Base-by-base conservation (phyloP, 2,797 vertebrate genomes). In the Acomys russatus region DNA sequence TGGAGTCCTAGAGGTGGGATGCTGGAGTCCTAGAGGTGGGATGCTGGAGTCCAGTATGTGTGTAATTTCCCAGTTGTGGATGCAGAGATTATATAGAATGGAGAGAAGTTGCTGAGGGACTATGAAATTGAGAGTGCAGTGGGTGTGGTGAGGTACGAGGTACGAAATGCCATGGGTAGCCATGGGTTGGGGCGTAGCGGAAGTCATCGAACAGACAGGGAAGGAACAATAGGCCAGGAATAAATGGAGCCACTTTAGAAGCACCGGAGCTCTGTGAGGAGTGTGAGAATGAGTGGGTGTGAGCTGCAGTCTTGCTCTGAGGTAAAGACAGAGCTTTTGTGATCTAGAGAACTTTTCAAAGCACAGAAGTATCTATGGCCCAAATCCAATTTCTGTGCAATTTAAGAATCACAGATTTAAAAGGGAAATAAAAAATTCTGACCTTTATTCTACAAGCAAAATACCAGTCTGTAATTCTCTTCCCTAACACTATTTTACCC, bases 371-470 rank as follows among this genome's bases (percentile, higher is more conserved):
- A 14, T 0, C n/a, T 23, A 28, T 1, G 7, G 11, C 71, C 9
- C 54, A 93, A 54, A 59, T 94, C 49, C 30, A 25, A 6, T 71
- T 92, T 71, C n/a, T 54, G 61, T 89, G 25, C 20, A 73, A 88
- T 85, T 92, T 51, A 73, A 88, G 93, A 63, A 77, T 56, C 59
- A 88, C 7, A 71, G 30, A 74, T 92, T 85, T 54, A 25, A n/a
- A 9, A 18, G 18, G 73, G 38, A 44, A 49, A 22, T 49, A 49
- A 38, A 28, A 9, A 22, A 6, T 71, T 30, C 38, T 84, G 14
- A 66, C 15, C 38, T 11, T 76, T 28, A 3, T 35, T 89, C 25
- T 35, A 59, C 20, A 94, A 30, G 9, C 4, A 15, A 76, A 35
- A 70, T 20, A 54, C 74, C 14, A 20, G 0, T 44, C 0, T 44